Evolutionary conservation across 2,797 vertebrate genomes (phyloP).

Genomic region (Aratinga solstitialis): DNA sequence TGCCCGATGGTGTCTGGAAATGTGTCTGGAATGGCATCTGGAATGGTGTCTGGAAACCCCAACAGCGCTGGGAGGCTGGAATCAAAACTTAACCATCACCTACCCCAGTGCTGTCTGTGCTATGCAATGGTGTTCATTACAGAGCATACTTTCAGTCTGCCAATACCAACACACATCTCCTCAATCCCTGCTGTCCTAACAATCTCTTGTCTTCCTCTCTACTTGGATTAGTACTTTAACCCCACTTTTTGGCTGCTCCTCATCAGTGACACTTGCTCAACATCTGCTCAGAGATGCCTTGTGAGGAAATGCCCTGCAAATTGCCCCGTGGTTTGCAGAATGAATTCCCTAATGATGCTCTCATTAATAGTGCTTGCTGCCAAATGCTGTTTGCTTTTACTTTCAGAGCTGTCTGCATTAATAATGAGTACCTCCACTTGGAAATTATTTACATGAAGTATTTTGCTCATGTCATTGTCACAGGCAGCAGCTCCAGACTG

Average conservation of each 20-base stretch:
- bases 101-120: neutral
- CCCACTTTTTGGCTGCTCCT: neutral
- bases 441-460: neutral
- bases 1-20: neutral
- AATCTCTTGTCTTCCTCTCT: neutral
- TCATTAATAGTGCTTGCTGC: conserved; percentile 14
- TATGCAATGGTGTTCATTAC: neutral
- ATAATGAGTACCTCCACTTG: neutral
- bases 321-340: neutral
- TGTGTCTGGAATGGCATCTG: too few species aligned
- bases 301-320: neutral
- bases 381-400: conserved; percentile 37
- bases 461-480: neutral
- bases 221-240: neutral
- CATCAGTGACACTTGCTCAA: neutral
- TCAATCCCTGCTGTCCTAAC: neutral
- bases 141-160: neutral
- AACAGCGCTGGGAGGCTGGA: neutral
- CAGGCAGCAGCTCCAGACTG: neutral
- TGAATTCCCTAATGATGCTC: neutral
- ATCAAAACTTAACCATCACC: neutral
- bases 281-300: neutral
- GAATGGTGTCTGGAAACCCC: neutral
- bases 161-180: neutral
- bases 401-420: conserved; percentile 21